Percentiles rank a stretch among this genome's conserved stretches.
Conservation (phyloP, 2,888 invertebrate genomes). For the Oligia fasciuncula region DNA sequence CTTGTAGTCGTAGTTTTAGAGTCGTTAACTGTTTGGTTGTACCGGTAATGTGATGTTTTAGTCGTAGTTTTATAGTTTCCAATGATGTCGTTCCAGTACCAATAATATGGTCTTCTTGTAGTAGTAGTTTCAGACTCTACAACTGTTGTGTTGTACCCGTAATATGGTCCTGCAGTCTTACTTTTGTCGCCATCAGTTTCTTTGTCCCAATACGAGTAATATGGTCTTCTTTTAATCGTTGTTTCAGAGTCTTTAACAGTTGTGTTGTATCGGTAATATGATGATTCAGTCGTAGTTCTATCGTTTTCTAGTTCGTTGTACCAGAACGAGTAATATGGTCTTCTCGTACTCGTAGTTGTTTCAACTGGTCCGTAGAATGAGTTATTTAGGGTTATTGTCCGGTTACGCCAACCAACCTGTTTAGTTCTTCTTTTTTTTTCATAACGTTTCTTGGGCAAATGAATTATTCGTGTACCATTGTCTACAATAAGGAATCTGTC, state of each 20-base stretch:
- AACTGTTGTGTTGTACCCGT: neutral
- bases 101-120: neutral
- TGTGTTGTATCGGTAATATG: neutral
- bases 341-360: too few relatives aligned
- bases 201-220: neutral
- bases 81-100: neutral
- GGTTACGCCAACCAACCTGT: neutral
- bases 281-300: neutral
- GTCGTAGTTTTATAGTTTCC: neutral
- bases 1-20: neutral
- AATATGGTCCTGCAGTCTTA: neutral
- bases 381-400: too few relatives aligned
- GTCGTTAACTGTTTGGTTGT: neutral
- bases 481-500: neutral
- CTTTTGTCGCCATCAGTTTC: neutral
- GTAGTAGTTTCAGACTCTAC: neutral
- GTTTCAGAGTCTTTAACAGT: too few relatives aligned
- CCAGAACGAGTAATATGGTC: neutral
- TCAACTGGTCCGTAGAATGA: too few relatives aligned
- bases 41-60: neutral
- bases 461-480: neutral
- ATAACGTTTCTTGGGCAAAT: neutral
- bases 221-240: neutral
- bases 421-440: neutral
- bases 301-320: accelerated